Conservation (phyloP, 1,140 invertebrate species). For the Drosophila auraria region DNA sequence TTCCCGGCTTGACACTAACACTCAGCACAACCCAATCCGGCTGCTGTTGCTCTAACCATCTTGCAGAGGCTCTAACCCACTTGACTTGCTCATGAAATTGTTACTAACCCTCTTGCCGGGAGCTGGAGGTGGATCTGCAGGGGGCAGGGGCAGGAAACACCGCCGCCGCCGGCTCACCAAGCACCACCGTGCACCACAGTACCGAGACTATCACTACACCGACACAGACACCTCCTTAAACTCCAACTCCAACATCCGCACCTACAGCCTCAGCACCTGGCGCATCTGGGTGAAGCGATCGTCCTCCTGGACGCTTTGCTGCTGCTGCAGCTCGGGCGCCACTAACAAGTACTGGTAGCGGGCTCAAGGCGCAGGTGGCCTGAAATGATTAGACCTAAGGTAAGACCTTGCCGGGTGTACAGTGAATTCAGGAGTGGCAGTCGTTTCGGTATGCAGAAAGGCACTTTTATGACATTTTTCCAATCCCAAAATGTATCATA, state of each 20-base stretch:
- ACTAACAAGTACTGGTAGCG: constrained; percentile 70
- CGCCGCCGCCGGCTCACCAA: constrained; percentile 38
- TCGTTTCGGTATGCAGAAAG: not conserved
- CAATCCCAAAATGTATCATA: not conserved
- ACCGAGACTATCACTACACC: constrained; percentile 73
- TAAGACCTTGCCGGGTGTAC: constrained; percentile 43
- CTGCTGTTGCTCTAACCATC: constrained; percentile 53
- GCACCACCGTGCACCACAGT: constrained; percentile 57
- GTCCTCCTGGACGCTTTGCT: constrained; percentile 64
- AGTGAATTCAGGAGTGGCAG: constrained; percentile 6
- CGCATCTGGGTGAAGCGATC: constrained; percentile 37
- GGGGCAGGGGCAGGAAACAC: constrained; percentile 22
- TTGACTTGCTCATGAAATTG: constrained; percentile 79
- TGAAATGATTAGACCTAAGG: constrained; percentile 71
- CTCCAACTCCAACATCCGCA: constrained; percentile 15
- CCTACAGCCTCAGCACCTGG: constrained; percentile 21
- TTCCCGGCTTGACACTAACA: constrained; percentile 61
- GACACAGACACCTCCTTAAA: constrained; percentile 50
- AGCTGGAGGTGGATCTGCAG: constrained; percentile 24
- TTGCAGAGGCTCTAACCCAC: constrained; percentile 77
- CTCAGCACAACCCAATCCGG: constrained; percentile 29
- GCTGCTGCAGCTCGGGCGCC: constrained; percentile 53
- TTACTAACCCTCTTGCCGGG: constrained; percentile 79
- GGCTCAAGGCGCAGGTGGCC: constrained; percentile 43
- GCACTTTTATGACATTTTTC: constrained; percentile 1